Evolutionary conservation across 2,888 invertebrate genomes (phyloP), one percentile per base, ranked within the genome.

Genomic region (Troides helena): DNA sequence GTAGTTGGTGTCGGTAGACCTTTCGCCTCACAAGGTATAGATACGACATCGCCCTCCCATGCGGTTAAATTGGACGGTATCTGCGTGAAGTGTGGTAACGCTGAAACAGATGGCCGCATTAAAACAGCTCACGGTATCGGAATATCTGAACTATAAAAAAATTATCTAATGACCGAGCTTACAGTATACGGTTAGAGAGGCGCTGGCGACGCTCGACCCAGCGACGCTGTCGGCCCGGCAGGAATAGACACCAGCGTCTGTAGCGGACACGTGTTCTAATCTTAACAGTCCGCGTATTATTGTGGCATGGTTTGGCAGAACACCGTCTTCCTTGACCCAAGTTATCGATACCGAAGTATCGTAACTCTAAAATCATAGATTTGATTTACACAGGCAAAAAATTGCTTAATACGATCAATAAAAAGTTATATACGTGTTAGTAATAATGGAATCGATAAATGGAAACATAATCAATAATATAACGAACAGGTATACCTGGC

Each of bases 1-100:
- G 98, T 96, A 18, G 98, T 97, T 4, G 99, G 99, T 73, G 96
- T 95, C 18, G 99, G 99, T 85, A 98, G 96, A 72, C 99, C 99
- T 80, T 95, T 95, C 46, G 98, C 98, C 77, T 96, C 96, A 91
- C 99, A 99, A 72, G 97, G 97, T 84, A 99, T 97, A 75, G 96
- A 96, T 65, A 97, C 98, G 78, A 97, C 95, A 78, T 97, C 96
- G 85, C 97, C 97, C 81, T 97, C 94, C 81, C 96, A 96, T 77
- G 97, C 96, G 87, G 97, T 96, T 87, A 97, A 95, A 90, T 98
- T 98, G 82, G 95, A 95, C 60, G 98, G 98, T 84, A 95, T 95
- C 81, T 96, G 95, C 74, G 96, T 95, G 91, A 98, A 98, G 78
- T 95, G 95, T 72, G 98, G 98, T 75, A 97, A 96, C 77, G 98